Evolutionary conservation across 2,888 invertebrate species (phyloP), one percentile per base, ranked within the genome.

Genomic region (Agriotes lineatus): DNA sequence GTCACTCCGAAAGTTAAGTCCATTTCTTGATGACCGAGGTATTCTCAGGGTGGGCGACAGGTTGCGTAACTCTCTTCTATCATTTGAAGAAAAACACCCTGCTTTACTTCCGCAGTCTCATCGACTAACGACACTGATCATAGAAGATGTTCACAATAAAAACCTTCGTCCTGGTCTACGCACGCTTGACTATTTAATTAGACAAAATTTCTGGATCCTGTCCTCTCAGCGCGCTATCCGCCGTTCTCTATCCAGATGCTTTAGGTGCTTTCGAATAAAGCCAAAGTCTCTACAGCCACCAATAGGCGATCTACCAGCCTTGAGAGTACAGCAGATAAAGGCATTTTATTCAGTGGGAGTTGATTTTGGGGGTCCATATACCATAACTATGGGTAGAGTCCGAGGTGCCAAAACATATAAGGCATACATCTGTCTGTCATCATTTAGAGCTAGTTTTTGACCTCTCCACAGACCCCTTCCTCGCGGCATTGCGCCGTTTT

Each of bases 171-270:
- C 75, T 6, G 72, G 75, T 6, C 58, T 72, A 0, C 67, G 70
- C 19, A 65, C 69, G 33, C 45, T 72, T 9, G 48, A 62, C 14
- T 73, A 67, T 7, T 18, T 75, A 22, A 35, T 74, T 16, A 37
- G 52, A n/a, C 69, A 73, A 68, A 72, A 72, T 61, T 75, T 56
- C 48, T 74, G 75, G 75, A 74, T 75, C 35, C 10, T 75, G 16
- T 70, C 70, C 2, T 67, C 67, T 16, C 37, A 50, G 1, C 25
- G 59, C 7, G 35, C 64, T n/a, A 42, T 45, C 12, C 37, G 20
- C 14, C 9, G 20, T 2, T 25, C 6, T 16, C 6, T 67, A 16
- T 39, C 30, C n/a, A 7, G 19, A 30, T 70, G 70, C 62, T 10
- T 37, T 18, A 39, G 33, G 12, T 67, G 68, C 57, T 62, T 61